phyloP scores from a whole-genome alignment of 92 coral and sea anemone genomes.

The Phenganax subtilis region DNA sequence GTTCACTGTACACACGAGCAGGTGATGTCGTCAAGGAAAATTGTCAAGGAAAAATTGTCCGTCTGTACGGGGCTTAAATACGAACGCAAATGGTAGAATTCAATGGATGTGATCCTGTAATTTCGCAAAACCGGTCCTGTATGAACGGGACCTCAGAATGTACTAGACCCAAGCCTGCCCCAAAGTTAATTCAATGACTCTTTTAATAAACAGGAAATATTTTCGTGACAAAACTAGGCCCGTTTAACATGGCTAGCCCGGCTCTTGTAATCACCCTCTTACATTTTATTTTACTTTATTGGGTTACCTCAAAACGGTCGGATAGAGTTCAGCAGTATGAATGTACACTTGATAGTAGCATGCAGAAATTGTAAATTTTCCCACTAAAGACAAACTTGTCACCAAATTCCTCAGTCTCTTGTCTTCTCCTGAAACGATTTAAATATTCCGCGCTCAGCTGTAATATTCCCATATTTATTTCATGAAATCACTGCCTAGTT shows the following conservation, averaged over 20 bases:
- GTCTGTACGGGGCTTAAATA: background rate
- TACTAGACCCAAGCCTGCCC: too few relatives aligned
- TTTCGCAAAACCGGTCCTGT: too few relatives aligned
- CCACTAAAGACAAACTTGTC: constrained; percentile 66
- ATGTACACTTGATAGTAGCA: constrained; percentile 77
- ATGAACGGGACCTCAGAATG: too few relatives aligned
- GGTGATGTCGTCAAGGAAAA: too few relatives aligned
- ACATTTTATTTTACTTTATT: too few relatives aligned
- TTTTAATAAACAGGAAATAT: background rate
- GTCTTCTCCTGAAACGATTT: constrained; percentile 57
- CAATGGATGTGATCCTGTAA: too few relatives aligned
- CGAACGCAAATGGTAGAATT: too few relatives aligned
- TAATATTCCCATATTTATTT: background rate
- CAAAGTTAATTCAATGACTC: too few relatives aligned
- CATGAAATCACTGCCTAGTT: too few relatives aligned
- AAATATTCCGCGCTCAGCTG: background rate
- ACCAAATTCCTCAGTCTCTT: constrained; percentile 53
- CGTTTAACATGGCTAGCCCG: background rate
- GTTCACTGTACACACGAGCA: constrained; percentile 35
- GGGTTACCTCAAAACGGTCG: constrained; percentile 79
- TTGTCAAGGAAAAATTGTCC: too few relatives aligned
- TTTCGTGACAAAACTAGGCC: background rate
- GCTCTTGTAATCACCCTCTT: too few relatives aligned
- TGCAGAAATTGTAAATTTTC: constrained; percentile 63
- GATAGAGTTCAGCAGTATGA: constrained; percentile 87